Base-by-base conservation (phyloP, 2,888 invertebrate genomes). In the Nomada flava region DNA sequence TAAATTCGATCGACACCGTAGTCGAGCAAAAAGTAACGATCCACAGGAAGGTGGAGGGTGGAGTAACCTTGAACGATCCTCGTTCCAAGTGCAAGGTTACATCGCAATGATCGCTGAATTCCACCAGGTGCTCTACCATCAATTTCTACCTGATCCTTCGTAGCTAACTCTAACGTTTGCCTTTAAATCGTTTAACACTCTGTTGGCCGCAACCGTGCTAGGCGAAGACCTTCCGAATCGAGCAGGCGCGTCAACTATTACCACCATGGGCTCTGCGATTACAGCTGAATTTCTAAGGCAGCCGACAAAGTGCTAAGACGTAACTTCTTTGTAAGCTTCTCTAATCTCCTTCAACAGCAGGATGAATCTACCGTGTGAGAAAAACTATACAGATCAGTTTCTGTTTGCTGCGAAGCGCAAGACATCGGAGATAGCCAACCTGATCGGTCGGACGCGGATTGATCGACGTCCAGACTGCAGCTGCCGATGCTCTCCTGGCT, bases 401-500 rank as follows among this genome's bases (percentile, higher is more conserved):
- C 20, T 29, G 1, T 20, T 2, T 4, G 15, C 26, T 44, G 36
- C 13, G 62, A 78, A 62, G 57, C 62, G 78, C 44, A 64, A 60
- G 57, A 62, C 71, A 60, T 79, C 72, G 79, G 62, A 55, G 52
- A 86, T 83, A 85, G 90, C 93, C 88, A 93, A 93, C 93, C 93
- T 93, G 93, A 93, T 91, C 93, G 93, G 90, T 93, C 93, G 91
- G 93, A 93, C 71, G 92, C 92, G 76, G 93, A 93, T 59, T 96
- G 96, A 92, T 98, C 97, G 94, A 97, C 97, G 94, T 98, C 97
- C 91, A 98, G 95, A 88, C 97, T 97, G 94, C 97, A 98, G 94
- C 97, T 97, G 90, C 97, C 97, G 91, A 97, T 97, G 76, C 97
- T 97, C 94, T 98, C 98, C 94, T 93, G 93, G 89, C 93, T 93